Evolutionary conservation across 1,140 invertebrate species (phyloP).

Genomic region (Dendrolimus punctatus): DNA sequence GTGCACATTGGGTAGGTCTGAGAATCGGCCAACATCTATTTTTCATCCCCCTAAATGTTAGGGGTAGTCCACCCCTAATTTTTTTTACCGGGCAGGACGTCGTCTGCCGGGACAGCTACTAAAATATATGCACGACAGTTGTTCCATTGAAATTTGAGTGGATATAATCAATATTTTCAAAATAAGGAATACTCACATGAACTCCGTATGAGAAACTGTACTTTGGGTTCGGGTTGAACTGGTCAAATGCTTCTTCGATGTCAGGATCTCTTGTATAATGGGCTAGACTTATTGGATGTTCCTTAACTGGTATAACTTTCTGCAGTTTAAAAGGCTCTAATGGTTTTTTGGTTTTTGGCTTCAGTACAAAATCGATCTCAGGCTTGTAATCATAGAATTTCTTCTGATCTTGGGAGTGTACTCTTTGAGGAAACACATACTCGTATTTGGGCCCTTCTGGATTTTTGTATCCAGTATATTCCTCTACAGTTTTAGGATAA

Average conservation of each 20-base stretch:
- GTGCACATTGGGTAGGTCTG: too few species aligned
- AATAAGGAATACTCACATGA: constrained; percentile 36
- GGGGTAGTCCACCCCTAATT: too few species aligned
- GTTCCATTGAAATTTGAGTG: too few species aligned
- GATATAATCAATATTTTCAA: neutral
- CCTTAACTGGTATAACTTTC: constrained; percentile 21
- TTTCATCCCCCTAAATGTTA: too few species aligned
- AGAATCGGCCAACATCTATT: too few species aligned
- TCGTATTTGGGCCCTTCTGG: neutral
- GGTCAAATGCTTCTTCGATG: constrained; percentile 4
- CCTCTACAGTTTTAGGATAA: constrained; percentile 25
- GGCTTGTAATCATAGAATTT: too few species aligned
- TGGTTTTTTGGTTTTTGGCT: constrained; percentile 6
- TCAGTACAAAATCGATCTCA: neutral
- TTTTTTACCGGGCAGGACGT: too few species aligned
- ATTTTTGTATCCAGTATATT: constrained; percentile 25
- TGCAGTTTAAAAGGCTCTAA: constrained; percentile 19
- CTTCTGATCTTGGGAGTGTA: neutral
- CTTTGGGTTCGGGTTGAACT: constrained; percentile 31
- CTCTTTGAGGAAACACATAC: neutral
- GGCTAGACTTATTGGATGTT: constrained; percentile 23
- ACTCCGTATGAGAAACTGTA: constrained; percentile 48
- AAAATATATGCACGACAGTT: too few species aligned
- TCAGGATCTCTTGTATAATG: constrained; percentile 23
- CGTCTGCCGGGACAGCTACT: too few species aligned